phyloP scores from a whole-genome alignment of 2,888 invertebrate species.

The Xestia c-nigrum region DNA sequence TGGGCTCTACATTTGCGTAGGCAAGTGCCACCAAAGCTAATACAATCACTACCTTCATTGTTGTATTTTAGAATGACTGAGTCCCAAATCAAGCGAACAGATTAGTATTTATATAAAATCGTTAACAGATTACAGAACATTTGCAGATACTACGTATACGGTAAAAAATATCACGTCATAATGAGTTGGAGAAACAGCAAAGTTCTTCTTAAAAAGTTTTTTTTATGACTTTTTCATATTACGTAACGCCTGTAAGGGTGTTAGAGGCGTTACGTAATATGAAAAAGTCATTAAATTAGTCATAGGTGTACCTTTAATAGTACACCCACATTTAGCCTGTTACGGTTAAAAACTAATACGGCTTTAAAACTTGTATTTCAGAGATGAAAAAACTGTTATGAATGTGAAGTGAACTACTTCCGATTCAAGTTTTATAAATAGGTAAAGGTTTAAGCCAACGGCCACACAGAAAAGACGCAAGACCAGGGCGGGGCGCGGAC shows the following conservation, averaged over 20 bases:
- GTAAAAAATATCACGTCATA: background rate
- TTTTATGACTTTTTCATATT: background rate
- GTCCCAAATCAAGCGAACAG: background rate
- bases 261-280: too few species aligned
- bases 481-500: too few species aligned
- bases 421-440: background rate
- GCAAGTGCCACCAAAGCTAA: conserved; percentile 58
- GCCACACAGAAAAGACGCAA: too few species aligned
- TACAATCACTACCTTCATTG: conserved; percentile 61
- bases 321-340: too few species aligned
- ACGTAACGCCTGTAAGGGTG: too few species aligned
- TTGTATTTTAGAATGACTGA: conserved; percentile 36
- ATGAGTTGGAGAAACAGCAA: background rate
- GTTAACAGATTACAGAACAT: conserved; percentile 48
- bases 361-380: background rate
- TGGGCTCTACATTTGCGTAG: conserved; percentile 45
- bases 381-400: background rate
- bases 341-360: too few species aligned
- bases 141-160: conserved; percentile 19
- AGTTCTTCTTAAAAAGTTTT: background rate
- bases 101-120: conserved; percentile 59
- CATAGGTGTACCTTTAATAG: too few species aligned
- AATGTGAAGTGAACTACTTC: background rate
- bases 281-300: background rate
- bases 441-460: background rate